These are phyloP conservation scores for Leuctra nigra DNA, from an alignment of 2,888 invertebrate species.

Conservation along the genomic window DNA sequence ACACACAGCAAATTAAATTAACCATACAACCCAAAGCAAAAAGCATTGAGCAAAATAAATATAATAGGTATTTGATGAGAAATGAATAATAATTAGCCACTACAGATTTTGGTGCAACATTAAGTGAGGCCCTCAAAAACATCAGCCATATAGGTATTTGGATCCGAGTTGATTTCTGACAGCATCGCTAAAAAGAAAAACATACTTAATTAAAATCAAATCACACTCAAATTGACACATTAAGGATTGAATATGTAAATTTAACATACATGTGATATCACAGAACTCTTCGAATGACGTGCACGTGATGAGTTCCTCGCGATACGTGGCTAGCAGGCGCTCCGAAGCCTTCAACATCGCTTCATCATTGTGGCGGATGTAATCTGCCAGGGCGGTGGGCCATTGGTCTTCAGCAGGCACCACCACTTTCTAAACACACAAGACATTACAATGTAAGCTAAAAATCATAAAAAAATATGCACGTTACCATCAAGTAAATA, in stretches of 20 bases:
- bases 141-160: conserved; percentile 14
- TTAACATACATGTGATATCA: conserved; percentile 74
- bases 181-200: conserved; percentile 13
- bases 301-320: conserved; percentile 85
- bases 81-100: neutral
- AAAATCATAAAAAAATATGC: conserved; percentile 1
- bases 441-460: too few relatives aligned
- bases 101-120: neutral
- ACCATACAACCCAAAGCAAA: too few relatives aligned
- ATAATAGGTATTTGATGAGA: too few relatives aligned
- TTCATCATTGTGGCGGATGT: conserved; percentile 91
- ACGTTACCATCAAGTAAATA: neutral
- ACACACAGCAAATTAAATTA: too few relatives aligned
- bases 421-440: conserved; percentile 54
- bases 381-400: conserved; percentile 85
- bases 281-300: conserved; percentile 87
- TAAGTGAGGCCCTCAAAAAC: conserved; percentile 10
- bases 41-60: too few relatives aligned
- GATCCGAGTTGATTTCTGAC: conserved; percentile 7
- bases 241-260: too few relatives aligned
- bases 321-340: conserved; percentile 69
- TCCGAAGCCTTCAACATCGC: conserved; percentile 82
- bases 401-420: conserved; percentile 67
- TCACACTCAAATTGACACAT: neutral
- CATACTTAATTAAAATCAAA: conserved; percentile 10